A percentile compares a stretch with the other conserved stretches of the same genome.
Evolutionary conservation across 1,140 invertebrate species (phyloP).

Genomic region (Eupeodes corollae): DNA sequence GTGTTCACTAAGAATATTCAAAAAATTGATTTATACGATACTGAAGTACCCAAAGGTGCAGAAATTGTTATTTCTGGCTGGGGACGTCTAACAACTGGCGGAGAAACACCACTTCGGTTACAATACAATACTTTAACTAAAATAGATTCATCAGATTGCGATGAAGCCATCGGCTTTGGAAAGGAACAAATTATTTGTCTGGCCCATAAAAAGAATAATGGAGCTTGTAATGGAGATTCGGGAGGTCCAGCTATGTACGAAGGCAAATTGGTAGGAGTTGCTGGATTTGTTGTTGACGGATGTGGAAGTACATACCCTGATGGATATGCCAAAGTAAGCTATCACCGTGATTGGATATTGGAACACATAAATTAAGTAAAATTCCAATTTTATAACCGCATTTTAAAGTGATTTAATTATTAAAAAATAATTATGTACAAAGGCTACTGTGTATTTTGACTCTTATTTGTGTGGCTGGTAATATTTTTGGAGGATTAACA

Average conservation of each 20-base stretch:
- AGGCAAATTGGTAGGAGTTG: slow-evolving; percentile 10
- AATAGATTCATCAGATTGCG: slow-evolving; percentile 3
- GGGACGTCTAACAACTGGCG: slow-evolving; percentile 10
- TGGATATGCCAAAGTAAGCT: slow-evolving; percentile 39
- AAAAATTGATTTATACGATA: slow-evolving; percentile 15
- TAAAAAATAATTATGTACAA: too few species aligned
- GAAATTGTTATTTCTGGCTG: slow-evolving; percentile 36
- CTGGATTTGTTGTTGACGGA: slow-evolving; percentile 7
- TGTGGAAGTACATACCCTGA: slow-evolving; percentile 32
- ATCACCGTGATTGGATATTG: slow-evolving; percentile 35
- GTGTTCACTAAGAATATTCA: slow-evolving; percentile 23
- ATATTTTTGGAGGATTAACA: too few species aligned
- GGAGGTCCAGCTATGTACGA: slow-evolving; percentile 11
- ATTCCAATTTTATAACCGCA: too few species aligned
- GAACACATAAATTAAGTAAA: slow-evolving; percentile 1
- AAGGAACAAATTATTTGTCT: slow-evolving; percentile 7
- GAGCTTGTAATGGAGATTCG: slow-evolving; percentile 12
- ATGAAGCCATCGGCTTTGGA: slow-evolving; percentile 2
- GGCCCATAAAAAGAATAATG: slow-evolving; percentile 1
- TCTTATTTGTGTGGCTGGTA: too few species aligned
- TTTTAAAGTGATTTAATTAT: too few species aligned
- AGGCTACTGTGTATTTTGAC: too few species aligned
- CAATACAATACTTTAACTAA: slow-evolving; percentile 5
- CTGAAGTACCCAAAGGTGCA: slow-evolving; percentile 9
- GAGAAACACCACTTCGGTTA: slow-evolving; percentile 3